Evolutionary conservation across 2,888 invertebrate genomes (phyloP).

Genomic region (Eustalomyia histrio): DNA sequence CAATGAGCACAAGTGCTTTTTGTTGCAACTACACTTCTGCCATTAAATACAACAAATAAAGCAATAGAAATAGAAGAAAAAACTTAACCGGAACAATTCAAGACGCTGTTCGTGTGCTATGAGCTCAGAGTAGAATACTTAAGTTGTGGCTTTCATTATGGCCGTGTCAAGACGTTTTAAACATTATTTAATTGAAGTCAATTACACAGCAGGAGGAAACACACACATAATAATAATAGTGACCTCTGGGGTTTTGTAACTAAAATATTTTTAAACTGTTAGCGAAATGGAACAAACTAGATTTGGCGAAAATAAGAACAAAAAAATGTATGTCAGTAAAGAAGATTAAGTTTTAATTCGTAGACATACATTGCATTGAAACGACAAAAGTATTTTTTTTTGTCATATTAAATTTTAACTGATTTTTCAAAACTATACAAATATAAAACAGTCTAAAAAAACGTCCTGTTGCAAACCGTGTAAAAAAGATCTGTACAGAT

Average conservation of each 20-base stretch:
- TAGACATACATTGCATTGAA: no score
- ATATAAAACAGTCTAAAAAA: no score
- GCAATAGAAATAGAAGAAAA: constrained; percentile 28
- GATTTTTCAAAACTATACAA: no score
- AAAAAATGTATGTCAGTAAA: no score
- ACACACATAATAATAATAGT: not conserved
- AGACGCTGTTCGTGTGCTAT: constrained; percentile 29
- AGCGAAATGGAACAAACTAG: no score
- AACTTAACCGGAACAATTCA: constrained; percentile 45
- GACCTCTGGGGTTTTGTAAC: constrained; percentile 25
- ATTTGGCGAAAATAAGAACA: not conserved
- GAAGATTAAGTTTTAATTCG: no score
- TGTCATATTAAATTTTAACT: no score
- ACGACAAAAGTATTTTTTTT: no score
- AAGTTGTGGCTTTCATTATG: constrained; percentile 39
- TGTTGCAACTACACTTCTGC: constrained; percentile 25
- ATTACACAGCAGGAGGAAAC: constrained; percentile 72
- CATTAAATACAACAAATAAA: constrained; percentile 19
- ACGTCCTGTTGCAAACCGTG: no score
- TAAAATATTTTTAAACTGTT: constrained; percentile 16
- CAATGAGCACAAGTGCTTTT: constrained; percentile 69
- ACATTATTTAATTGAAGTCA: constrained; percentile 77
- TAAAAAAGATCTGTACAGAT: no score
- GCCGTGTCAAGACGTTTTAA: constrained; percentile 63
- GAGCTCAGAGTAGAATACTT: constrained; percentile 19